phyloP scores from a whole-genome alignment of 2,888 invertebrate genomes.

The Drosophila peninsularis region DNA sequence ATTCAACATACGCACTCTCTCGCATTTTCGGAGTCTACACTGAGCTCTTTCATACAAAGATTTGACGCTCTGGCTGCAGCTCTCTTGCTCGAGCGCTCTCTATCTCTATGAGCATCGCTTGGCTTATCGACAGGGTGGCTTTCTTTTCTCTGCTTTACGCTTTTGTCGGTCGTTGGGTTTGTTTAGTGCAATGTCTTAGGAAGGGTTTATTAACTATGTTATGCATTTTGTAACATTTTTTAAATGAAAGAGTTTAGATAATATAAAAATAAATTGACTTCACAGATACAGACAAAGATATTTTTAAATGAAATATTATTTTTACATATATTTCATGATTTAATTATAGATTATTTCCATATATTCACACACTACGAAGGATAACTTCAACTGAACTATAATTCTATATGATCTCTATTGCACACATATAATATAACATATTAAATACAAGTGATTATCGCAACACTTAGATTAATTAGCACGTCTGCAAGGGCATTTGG shows the following conservation, averaged over 20 bases:
- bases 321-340: background rate
- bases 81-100: slow-evolving; percentile 5
- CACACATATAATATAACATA: background rate
- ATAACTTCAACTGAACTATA: background rate
- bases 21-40: slow-evolving; percentile 23
- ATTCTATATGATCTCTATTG: background rate
- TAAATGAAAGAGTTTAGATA: background rate
- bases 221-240: background rate
- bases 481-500: slow-evolving; percentile 12
- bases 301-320: no score
- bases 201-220: background rate
- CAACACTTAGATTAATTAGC: slow-evolving; percentile 3
- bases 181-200: slow-evolving; percentile 11
- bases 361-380: background rate
- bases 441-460: background rate
- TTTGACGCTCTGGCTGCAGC: slow-evolving; percentile 3
- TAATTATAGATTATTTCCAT: background rate
- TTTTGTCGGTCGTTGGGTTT: slow-evolving; percentile 18
- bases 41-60: slow-evolving; percentile 3
- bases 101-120: slow-evolving; percentile 20
- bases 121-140: slow-evolving; percentile 54
- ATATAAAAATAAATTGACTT: background rate
- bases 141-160: slow-evolving; percentile 42
- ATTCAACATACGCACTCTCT: slow-evolving; percentile 47
- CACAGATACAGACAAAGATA: no score